These are phyloP conservation scores for Cettia cetti DNA, from an alignment of 2,113 vertebrate species.

Conservation along the genomic window DNA sequence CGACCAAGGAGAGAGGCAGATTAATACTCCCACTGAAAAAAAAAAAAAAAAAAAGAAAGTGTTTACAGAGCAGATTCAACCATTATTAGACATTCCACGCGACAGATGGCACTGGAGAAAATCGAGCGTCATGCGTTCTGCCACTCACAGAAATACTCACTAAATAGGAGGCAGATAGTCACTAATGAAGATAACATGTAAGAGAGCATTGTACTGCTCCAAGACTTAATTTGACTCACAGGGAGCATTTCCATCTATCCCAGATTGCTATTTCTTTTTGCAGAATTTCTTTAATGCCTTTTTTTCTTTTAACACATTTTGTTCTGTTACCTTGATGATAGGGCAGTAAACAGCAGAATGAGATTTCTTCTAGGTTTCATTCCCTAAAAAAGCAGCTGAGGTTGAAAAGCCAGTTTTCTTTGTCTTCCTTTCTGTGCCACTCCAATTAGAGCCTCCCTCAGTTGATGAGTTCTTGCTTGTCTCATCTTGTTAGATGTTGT, in stretches of 20 bases:
- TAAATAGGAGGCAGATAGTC: not conserved
- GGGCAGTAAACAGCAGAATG: not conserved
- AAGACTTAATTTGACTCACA: conserved; percentile 9
- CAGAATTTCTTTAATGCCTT: conserved; percentile 12
- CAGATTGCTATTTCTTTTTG: not conserved
- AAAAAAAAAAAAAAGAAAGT: not conserved
- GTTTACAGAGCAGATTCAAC: conserved; percentile 8
- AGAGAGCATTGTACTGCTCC: conserved; percentile 12
- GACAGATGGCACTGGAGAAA: conserved; percentile 51
- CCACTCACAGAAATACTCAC: conserved; percentile 1
- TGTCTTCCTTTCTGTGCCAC: conserved; percentile 24
- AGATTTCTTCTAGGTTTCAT: not conserved
- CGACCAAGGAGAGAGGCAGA: not conserved
- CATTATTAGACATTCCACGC: not conserved
- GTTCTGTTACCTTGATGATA: conserved; percentile 44
- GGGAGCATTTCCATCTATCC: not conserved
- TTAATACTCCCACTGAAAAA: not conserved
- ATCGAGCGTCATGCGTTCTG: not conserved
- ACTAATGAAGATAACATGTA: conserved; percentile 23
- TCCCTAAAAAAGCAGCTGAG: not conserved
- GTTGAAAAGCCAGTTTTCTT: conserved; percentile 20
- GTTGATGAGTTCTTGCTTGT: conserved; percentile 38
- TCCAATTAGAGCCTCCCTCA: conserved; percentile 26
- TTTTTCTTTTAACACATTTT: conserved; percentile 1
- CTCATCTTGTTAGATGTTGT: conserved; percentile 25